Conservation (phyloP, 35 echinoderm and acorn worm species). For the Holothuria glaberrima region DNA sequence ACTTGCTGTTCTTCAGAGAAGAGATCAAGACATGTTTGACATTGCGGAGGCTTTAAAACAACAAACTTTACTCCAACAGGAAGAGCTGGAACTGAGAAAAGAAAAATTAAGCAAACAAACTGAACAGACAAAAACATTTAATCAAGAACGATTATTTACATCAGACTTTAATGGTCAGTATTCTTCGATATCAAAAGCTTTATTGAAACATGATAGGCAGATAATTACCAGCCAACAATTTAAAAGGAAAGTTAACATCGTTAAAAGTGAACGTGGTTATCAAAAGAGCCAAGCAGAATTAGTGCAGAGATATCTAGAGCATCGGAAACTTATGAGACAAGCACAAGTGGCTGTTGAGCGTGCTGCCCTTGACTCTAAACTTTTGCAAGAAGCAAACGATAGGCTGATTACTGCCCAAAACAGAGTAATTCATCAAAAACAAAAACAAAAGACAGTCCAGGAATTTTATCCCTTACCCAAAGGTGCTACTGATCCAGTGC, state of each 20-base stretch:
- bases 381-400: slow-evolving; percentile 85
- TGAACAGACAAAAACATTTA: slow-evolving; percentile 35
- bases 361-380: slow-evolving; percentile 78
- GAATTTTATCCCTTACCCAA: slow-evolving; percentile 91
- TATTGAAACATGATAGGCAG: slow-evolving; percentile 80
- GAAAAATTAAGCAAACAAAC: slow-evolving; percentile 48
- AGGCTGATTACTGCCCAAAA: slow-evolving; percentile 63
- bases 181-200: slow-evolving; percentile 95
- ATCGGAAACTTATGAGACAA: slow-evolving; percentile 92
- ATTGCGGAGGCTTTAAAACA: slow-evolving; percentile 58
- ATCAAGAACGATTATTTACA: slow-evolving; percentile 71
- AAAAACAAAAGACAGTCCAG: slow-evolving; percentile 69
- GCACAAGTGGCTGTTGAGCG: slow-evolving; percentile 84
- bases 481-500: slow-evolving; percentile 81
- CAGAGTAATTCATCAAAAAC: slow-evolving; percentile 72
- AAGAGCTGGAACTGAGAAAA: slow-evolving; percentile 59
- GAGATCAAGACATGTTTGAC: slow-evolving; percentile 66
- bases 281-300: slow-evolving; percentile 75
- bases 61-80: slow-evolving; percentile 44
- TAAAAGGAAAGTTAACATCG: slow-evolving; percentile 43
- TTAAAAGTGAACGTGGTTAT: slow-evolving; percentile 59
- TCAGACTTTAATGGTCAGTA: slow-evolving; percentile 83
- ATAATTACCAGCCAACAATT: slow-evolving; percentile 51
- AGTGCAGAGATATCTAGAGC: slow-evolving; percentile 87
- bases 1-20: slow-evolving; percentile 60